Percentiles rank a stretch among this genome's conserved stretches.
phyloP scores from a whole-genome alignment of 2,113 vertebrate species.

The Sander lucioperca region DNA sequence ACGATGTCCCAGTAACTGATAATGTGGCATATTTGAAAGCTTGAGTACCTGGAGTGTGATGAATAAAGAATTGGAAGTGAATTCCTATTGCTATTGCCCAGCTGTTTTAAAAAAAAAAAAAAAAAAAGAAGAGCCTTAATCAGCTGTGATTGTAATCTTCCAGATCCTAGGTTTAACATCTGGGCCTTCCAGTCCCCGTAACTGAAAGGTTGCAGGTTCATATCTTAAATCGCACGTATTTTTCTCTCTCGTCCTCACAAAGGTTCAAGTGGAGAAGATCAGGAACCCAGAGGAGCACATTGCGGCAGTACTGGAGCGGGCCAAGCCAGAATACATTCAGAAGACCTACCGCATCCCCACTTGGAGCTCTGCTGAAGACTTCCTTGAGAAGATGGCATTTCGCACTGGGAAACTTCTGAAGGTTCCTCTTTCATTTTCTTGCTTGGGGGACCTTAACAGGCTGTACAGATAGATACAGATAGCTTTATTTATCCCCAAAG shows the following conservation, averaged over 20 bases:
- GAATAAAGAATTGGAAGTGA: slow-evolving; percentile 9
- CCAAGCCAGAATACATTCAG: slow-evolving; percentile 95
- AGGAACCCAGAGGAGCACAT: slow-evolving; percentile 95
- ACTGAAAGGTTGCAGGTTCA: slow-evolving; percentile 34
- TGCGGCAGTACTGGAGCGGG: slow-evolving; percentile 91
- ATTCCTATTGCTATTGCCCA: slow-evolving; percentile 2
- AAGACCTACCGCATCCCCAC: slow-evolving; percentile 94
- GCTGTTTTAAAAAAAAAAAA: neutral
- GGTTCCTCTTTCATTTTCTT: slow-evolving; percentile 64
- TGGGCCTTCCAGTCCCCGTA: slow-evolving; percentile 1
- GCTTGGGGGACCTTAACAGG: neutral
- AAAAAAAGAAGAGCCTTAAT: slow-evolving; percentile 8
- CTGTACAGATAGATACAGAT: neutral
- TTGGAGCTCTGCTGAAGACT: slow-evolving; percentile 92
- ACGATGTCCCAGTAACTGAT: neutral
- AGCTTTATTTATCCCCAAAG: too few species aligned
- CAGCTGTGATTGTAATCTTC: slow-evolving; percentile 27
- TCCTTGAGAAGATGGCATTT: slow-evolving; percentile 94
- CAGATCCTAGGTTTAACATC: slow-evolving; percentile 2
- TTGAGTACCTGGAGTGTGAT: neutral
- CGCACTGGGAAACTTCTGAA: slow-evolving; percentile 95
- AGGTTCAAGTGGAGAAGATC: slow-evolving; percentile 99
- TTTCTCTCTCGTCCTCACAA: slow-evolving; percentile 5
- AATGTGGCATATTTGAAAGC: slow-evolving; percentile 10
- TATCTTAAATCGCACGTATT: neutral